phyloP scores from a whole-genome alignment of 2,797 vertebrate genomes.

The Sebastes alutus region DNA sequence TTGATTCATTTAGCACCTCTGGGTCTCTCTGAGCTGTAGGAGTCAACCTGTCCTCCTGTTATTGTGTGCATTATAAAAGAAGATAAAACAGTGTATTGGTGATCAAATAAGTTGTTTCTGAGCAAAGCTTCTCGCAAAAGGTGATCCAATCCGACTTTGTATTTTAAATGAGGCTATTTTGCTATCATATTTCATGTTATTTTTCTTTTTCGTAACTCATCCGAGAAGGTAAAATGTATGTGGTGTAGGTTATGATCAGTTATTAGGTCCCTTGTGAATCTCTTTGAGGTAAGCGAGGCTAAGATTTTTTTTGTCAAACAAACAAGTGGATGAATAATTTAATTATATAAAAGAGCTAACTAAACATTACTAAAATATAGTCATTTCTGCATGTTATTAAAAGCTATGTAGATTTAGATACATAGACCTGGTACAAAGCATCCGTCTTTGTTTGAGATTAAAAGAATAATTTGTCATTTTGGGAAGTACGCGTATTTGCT shows the following conservation, averaged over 20 bases:
- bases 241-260: background rate
- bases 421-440: background rate
- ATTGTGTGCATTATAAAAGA: background rate
- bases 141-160: background rate
- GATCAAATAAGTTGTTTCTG: background rate
- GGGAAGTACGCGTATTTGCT: background rate
- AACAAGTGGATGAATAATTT: background rate
- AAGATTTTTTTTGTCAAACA: background rate
- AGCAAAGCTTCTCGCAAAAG: slow-evolving; percentile 1
- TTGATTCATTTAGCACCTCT: slow-evolving; percentile 40
- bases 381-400: background rate
- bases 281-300: background rate
- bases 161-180: background rate
- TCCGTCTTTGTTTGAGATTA: too few species aligned
- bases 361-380: too few species aligned
- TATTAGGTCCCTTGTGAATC: background rate
- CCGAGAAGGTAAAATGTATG: background rate
- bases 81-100: background rate
- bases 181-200: background rate
- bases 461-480: too few species aligned
- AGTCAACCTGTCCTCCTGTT: background rate
- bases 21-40: slow-evolving; percentile 1
- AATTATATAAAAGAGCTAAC: background rate
- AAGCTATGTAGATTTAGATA: background rate
- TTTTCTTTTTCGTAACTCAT: background rate